A percentile compares a stretch with the other conserved stretches of the same genome.
Evolutionary conservation across 2,113 vertebrate genomes (phyloP).

Genomic region (Elaphurus davidianus): DNA sequence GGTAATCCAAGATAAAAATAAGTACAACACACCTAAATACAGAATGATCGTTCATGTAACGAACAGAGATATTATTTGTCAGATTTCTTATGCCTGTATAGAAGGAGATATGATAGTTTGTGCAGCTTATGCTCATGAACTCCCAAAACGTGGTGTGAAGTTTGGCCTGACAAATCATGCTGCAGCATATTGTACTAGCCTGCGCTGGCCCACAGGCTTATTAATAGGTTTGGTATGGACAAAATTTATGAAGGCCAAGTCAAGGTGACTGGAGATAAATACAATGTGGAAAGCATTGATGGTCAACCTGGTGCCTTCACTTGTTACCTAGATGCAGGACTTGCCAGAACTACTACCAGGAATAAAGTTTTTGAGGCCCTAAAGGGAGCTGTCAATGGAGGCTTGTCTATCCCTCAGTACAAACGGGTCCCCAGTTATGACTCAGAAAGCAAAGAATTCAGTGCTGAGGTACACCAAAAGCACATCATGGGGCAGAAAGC

Average conservation of each 20-base stretch:
- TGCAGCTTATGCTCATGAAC: not conserved
- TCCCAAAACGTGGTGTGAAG: not conserved
- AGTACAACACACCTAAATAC: not conserved
- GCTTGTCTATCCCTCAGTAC: not conserved
- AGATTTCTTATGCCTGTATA: not conserved
- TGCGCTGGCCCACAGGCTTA: not conserved
- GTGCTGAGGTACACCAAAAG: not conserved
- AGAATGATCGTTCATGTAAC: accelerated
- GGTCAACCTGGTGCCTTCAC: not conserved
- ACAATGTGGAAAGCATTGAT: not conserved
- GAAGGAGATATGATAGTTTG: not conserved
- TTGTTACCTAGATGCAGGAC: not conserved
- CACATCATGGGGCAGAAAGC: not conserved
- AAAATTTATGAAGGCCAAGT: not conserved
- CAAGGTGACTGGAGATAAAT: not conserved
- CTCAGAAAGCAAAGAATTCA: not conserved
- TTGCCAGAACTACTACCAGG: not conserved
- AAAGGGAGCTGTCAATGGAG: not conserved
- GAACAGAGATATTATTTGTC: not conserved
- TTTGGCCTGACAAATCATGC: not conserved
- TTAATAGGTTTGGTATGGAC: not conserved
- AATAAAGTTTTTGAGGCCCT: not conserved
- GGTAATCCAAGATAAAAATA: not conserved
- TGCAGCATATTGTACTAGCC: not conserved
- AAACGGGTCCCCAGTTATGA: not conserved